phyloP scores from a whole-genome alignment of 1,140 invertebrate species.

The Calephelis virginiensis region DNA sequence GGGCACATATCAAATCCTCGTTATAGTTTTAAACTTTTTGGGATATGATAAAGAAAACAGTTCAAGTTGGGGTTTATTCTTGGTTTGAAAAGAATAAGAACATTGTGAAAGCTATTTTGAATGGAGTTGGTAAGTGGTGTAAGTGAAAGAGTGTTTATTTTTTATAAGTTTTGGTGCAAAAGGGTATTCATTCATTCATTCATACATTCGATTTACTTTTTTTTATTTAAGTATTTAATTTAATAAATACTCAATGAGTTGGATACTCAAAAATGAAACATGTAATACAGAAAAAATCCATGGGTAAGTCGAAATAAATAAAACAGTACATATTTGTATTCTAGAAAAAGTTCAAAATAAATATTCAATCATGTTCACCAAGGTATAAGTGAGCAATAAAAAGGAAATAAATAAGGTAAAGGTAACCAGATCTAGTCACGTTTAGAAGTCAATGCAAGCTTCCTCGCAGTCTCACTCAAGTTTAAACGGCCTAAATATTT shows the following conservation, averaged over 20 bases:
- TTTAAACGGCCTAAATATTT: constrained; percentile 75
- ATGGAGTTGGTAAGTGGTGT: too few relatives aligned
- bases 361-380: constrained; percentile 10
- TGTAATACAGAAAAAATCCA: not conserved
- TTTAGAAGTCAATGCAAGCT: constrained; percentile 59
- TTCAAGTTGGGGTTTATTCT: too few relatives aligned
- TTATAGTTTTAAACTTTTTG: too few relatives aligned
- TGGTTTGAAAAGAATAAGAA: too few relatives aligned
- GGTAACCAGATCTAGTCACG: constrained; percentile 38
- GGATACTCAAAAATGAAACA: not conserved
- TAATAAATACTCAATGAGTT: not conserved
- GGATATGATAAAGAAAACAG: too few relatives aligned
- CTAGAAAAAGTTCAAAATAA: constrained; percentile 1
- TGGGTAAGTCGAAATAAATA: not conserved
- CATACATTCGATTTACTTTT: too few relatives aligned
- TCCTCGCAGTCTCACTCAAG: constrained; percentile 54
- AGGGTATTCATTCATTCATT: too few relatives aligned
- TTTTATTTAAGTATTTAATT: too few relatives aligned
- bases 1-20: too few relatives aligned
- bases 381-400: constrained; percentile 30
- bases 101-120: too few relatives aligned
- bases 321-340: constrained; percentile 2
- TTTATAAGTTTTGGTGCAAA: too few relatives aligned
- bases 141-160: too few relatives aligned
- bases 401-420: constrained; percentile 41